phyloP scores from a whole-genome alignment of 2,113 vertebrate species.

The Dasypus novemcinctus region DNA sequence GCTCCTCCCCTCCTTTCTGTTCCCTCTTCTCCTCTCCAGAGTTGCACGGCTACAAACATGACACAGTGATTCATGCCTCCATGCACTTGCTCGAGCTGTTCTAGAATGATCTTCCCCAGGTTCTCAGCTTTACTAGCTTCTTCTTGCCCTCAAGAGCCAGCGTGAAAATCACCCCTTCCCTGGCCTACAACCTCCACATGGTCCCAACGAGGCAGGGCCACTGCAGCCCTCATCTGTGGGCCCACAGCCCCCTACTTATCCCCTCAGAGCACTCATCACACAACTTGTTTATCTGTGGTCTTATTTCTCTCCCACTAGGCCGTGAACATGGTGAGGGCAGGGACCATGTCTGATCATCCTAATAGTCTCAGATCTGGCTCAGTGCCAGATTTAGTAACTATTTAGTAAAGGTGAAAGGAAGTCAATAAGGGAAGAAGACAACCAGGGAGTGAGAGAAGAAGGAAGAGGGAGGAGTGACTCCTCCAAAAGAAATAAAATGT shows the following conservation, averaged over 20 bases:
- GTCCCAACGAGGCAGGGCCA: background rate
- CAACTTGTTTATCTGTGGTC: fast-evolving
- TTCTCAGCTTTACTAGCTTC: background rate
- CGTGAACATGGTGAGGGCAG: fast-evolving
- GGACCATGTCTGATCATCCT: background rate
- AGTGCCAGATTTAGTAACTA: background rate
- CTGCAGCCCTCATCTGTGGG: background rate
- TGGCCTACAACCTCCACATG: background rate
- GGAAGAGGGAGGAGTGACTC: background rate
- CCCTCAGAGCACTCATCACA: background rate
- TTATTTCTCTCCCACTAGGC: background rate
- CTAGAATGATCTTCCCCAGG: background rate
- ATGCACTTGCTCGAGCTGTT: background rate
- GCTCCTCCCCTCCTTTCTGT: background rate
- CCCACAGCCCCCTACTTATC: background rate
- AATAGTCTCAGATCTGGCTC: background rate
- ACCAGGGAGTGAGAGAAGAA: background rate
- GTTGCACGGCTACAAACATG: background rate
- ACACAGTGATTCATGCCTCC: fast-evolving
- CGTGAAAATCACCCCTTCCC: background rate
- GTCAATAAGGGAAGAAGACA: background rate
- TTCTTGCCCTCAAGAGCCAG: background rate
- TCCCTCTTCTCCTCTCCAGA: too few species aligned
- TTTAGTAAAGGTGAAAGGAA: background rate
- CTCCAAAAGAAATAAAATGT: background rate